These are phyloP conservation scores for Labeo rohita DNA, from an alignment of 2,113 vertebrate genomes.

Conservation along the genomic window DNA sequence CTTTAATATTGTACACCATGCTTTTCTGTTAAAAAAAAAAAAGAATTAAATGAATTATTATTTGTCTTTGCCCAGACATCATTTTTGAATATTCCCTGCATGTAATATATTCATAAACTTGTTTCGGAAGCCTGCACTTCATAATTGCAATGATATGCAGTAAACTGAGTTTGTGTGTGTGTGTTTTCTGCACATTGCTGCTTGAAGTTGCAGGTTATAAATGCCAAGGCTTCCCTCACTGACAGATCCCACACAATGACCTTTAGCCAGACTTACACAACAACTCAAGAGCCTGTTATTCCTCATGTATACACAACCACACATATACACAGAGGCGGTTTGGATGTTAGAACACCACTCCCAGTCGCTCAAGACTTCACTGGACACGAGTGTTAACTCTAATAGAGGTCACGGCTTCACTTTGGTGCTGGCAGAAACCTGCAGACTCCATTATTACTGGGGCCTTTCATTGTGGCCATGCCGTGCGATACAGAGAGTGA, in stretches of 20 bases:
- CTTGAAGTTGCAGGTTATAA: slow-evolving; percentile 38
- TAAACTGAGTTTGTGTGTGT: background rate
- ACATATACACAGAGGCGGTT: slow-evolving; percentile 23
- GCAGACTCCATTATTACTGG: slow-evolving; percentile 34
- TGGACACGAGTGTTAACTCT: background rate
- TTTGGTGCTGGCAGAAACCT: slow-evolving; percentile 29
- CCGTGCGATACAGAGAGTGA: background rate
- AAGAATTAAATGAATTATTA: background rate
- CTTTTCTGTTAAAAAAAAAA: background rate
- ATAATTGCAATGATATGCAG: background rate
- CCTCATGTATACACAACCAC: slow-evolving; percentile 37
- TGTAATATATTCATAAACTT: background rate
- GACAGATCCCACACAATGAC: slow-evolving; percentile 39
- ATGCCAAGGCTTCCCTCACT: slow-evolving; percentile 47
- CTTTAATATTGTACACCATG: background rate
- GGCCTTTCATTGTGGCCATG: background rate
- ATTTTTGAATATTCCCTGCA: background rate
- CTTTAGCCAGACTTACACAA: slow-evolving; percentile 39
- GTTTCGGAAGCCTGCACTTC: too few species aligned
- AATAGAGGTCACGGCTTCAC: slow-evolving; percentile 32
- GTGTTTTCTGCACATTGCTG: background rate
- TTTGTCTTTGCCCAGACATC: background rate
- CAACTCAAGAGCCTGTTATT: slow-evolving; percentile 28
- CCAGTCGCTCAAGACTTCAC: slow-evolving; percentile 8
- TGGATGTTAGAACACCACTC: background rate